Evolutionary conservation across 1,140 invertebrate species (phyloP), one percentile per base, ranked within the genome.

Genomic region (Atta colombica): DNA sequence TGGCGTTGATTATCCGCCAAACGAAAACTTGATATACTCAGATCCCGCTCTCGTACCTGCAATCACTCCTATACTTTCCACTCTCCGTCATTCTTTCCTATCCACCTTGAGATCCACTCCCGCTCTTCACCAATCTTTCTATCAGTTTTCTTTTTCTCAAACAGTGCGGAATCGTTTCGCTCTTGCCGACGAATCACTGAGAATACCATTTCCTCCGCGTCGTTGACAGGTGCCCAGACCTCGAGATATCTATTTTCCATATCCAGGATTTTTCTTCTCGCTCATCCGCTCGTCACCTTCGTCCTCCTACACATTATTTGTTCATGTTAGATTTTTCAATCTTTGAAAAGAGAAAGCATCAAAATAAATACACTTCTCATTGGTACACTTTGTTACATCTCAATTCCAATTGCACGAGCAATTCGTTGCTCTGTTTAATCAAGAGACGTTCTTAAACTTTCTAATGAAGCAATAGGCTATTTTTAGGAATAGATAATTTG

Each of bases 171-270:
- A 78, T 77, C 85, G 86, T 87, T 87, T 65, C 66, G 77, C 65
- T 91, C 85, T 86, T 58, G 60, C 65, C 60, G 72, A 85, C 82
- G 89, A 88, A 90, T 90, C 89, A 86, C 53, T 78, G 49, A 77
- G 80, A 82, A 87, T 90, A 89, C 68, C 89, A 91, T 90, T 91
- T 91, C 87, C 78, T 90, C 77, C 84, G 78, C 81, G 87, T 90
- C 89, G 90, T 53, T 74, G 89, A 87, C 90, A 90, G 90, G 49
- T 88, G 87, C 68, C 84, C 84, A 51, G 71, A 63, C 84, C 80
- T 66, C 78, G 87, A 88, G 87, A 91, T 91, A 91, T 85, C 87
- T 81, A 69, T 90, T 91, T 90, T 90, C 78, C 78, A 89, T 91
- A 90, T 88, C 88, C 82, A 77, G n/a, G 25, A 68, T 25, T 49